Percentiles rank a stretch among this genome's conserved stretches.
These are phyloP conservation scores for Forbesichthys agassizii DNA, from an alignment of 2,113 vertebrate species.

Conservation along the genomic window DNA sequence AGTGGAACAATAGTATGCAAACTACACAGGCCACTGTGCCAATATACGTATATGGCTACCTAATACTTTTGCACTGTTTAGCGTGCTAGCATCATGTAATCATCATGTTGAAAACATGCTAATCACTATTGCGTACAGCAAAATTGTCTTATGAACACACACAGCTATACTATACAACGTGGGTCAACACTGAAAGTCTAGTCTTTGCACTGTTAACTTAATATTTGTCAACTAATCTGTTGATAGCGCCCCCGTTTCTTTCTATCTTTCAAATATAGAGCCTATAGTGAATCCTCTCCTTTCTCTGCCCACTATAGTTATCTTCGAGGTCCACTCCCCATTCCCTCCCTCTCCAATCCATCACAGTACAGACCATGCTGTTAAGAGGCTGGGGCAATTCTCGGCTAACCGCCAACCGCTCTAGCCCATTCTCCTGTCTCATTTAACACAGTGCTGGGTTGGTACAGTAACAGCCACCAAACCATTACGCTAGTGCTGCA, in stretches of 20 bases:
- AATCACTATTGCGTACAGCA: no score
- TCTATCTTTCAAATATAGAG: no score
- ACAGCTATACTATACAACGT: no score
- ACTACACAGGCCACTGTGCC: not conserved
- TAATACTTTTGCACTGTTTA: no score
- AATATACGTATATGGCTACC: no score
- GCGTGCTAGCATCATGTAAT: no score
- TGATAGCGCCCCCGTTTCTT: no score
- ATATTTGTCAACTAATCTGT: no score
- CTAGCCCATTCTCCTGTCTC: conserved; percentile 52
- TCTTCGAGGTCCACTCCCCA: conserved; percentile 19
- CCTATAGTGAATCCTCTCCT: conserved; percentile 20
- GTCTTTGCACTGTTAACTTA: no score
- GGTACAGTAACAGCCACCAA: conserved; percentile 38
- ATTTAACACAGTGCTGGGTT: conserved; percentile 41
- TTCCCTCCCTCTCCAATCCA: conserved; percentile 37
- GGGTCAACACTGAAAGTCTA: no score
- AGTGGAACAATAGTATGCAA: not conserved
- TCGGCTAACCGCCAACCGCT: conserved; percentile 30
- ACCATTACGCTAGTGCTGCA: conserved; percentile 40
- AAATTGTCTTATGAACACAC: no score
- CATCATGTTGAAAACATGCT: no score
- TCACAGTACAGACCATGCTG: conserved; percentile 34
- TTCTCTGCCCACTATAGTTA: not conserved
- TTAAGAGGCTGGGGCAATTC: conserved; percentile 26